Base-by-base conservation (phyloP, 2,113 vertebrate genomes). In the Caranx melampygus region DNA sequence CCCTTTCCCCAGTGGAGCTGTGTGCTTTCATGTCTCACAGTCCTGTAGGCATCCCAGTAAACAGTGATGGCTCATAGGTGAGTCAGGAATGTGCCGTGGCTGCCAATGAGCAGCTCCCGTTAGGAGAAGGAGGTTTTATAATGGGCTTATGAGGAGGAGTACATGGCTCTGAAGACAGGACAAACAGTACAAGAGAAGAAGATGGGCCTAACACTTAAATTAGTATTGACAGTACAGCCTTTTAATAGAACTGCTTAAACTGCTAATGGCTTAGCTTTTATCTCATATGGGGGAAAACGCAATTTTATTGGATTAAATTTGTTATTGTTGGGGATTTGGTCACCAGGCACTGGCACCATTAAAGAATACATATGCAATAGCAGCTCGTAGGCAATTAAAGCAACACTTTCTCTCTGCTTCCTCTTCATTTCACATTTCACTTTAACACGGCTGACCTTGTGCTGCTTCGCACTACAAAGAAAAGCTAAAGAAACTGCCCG, bases 191-290 rank as follows among this genome's bases (percentile, higher is more conserved):
- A 75, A 57, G 49, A 57, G 57, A 79, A 83, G 31, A 61, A 81
- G 67, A 90, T 40, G 74, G 75, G 66, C 59, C 58, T 31, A 33
- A 47, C 35, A 54, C 54, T 74, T 49, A 62, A 87, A 79, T 86
- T 62, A 67, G 66, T 78, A 74, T 78, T 70, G 64, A 86, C 80
- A 71, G 44, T 69, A 18, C 26, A 68, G 57, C 21, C 73, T 86
- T 85, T 88, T 77, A 81, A 89, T 77, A 80, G 77, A 78, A 71
- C 61, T 60, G 54, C 75, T 86, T 85, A 75, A 73, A 81, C 42
- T 45, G 61, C 47, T 75, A 81, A 85, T 72, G 54, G 57, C 58
- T 60, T 47, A 14, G 12, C 45, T 85, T 77, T 85, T 81, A 74
- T 87, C 35, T 69, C 37, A 31, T 62, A 54, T 66, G 70, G 58